These are phyloP conservation scores for Drosophila carrolli DNA, from an alignment of 1,140 invertebrate genomes.

Conservation along the genomic window DNA sequence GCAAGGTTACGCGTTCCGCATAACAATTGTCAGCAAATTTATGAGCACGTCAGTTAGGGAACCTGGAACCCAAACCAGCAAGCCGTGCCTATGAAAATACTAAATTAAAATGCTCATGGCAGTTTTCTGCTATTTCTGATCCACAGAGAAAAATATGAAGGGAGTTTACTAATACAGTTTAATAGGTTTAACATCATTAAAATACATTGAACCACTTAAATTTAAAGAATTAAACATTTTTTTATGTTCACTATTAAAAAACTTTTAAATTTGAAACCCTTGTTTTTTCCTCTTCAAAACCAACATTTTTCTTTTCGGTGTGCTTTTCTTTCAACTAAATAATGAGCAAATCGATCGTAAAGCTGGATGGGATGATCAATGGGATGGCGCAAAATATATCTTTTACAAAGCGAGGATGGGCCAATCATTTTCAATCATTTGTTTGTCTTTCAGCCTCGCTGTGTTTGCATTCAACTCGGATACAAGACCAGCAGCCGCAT, in stretches of 20 bases:
- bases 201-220: too few relatives aligned
- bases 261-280: too few relatives aligned
- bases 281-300: background rate
- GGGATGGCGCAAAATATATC: slow-evolving; percentile 19
- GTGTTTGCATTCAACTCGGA: slow-evolving; percentile 50
- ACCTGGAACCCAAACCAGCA: slow-evolving; percentile 41
- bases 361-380: slow-evolving; percentile 21
- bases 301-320: background rate
- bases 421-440: slow-evolving; percentile 27
- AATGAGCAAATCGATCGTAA: slow-evolving; percentile 22
- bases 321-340: background rate
- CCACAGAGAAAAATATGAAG: slow-evolving; percentile 8
- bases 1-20: slow-evolving; percentile 68
- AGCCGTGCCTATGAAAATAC: slow-evolving; percentile 50
- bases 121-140: slow-evolving; percentile 1
- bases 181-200: too few relatives aligned
- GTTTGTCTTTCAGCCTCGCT: slow-evolving; percentile 34
- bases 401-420: slow-evolving; percentile 16
- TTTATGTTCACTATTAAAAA: too few relatives aligned
- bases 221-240: too few relatives aligned
- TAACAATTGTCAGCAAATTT: slow-evolving; percentile 83
- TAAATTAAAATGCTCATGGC: slow-evolving; percentile 46
- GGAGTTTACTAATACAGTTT: too few relatives aligned
- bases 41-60: slow-evolving; percentile 72
- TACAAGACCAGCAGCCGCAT: slow-evolving; percentile 20